Evolutionary conservation across 2,797 vertebrate species (phyloP), one percentile per base, ranked within the genome.

Genomic region (Liasis olivaceus): DNA sequence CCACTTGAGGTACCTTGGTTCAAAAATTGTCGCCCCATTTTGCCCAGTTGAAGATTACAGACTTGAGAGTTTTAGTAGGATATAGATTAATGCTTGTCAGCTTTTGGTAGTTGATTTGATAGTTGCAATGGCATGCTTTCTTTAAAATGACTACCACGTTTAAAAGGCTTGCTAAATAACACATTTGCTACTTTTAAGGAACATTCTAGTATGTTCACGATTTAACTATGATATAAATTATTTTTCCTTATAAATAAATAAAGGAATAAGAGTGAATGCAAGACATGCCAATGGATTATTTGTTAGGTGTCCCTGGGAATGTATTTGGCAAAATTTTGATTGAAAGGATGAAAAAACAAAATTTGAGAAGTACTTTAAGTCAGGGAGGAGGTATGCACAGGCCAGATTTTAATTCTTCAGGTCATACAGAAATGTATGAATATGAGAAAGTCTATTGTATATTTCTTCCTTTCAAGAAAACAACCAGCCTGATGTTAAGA

Each of bases 191-290:
- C 66, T 86, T 86, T 91, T 1, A 81, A 42, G 36, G 5, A 88
- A n/a, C 31, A 85, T 85, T 84, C 89, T 81, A 72, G 88, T 92
- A 89, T 86, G 64, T 0, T 28, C 91, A 92, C 15, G 56, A 4
- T 64, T 17, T 87, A 87, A 36, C 63, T 31, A 8, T 69, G 1
- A 0, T 6, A 91, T 15, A 36, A 14, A 13, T 47, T 13, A 89
- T 87, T 2, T 91, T 84, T 36, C 93, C 87, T 84, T 93, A 12
- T 42, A 94, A 92, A 36, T 36, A 66, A 77, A 81, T 7, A 42
- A 81, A 81, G 36, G 42, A 47, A 81, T 42, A 81, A 81, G 22
- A 81, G 8, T 81, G 42, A 20, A 9, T 81, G 72, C 20, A 81
- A 47, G 20, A 42, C 42, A 81, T 36, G 22, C 20, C 72, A 24